Evolutionary conservation across 2,888 invertebrate species (phyloP).

Genomic region (Galerucella calmariensis): DNA sequence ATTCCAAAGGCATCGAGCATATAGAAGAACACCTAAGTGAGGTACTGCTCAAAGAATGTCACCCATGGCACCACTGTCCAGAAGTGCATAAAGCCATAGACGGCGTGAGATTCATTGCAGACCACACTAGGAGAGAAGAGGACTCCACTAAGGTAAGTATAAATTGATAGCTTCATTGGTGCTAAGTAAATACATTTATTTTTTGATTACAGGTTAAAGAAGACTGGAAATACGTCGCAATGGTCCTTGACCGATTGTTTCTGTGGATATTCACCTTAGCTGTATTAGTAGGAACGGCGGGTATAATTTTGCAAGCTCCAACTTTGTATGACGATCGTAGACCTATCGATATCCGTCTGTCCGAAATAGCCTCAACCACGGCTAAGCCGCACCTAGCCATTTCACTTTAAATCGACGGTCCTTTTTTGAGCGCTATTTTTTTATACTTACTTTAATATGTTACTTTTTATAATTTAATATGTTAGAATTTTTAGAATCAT

Average conservation of each 20-base stretch:
- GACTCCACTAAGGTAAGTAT: conserved; percentile 84
- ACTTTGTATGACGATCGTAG: conserved; percentile 92
- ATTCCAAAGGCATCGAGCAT: conserved; percentile 47
- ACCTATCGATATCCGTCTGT: conserved; percentile 87
- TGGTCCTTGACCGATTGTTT: conserved; percentile 96
- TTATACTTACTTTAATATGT: background rate
- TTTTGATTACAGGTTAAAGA: conserved; percentile 80
- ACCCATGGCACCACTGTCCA: conserved; percentile 90
- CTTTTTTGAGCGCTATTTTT: background rate
- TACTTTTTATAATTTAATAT: background rate
- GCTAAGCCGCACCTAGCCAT: conserved; percentile 80
- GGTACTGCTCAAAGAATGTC: conserved; percentile 67
- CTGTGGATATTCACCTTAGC: conserved; percentile 97
- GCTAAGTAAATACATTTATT: background rate
- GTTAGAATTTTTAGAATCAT: background rate
- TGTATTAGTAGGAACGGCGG: conserved; percentile 92
- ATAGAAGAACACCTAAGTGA: conserved; percentile 55
- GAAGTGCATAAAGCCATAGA: conserved; percentile 94
- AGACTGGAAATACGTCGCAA: conserved; percentile 99
- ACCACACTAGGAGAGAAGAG: conserved; percentile 91
- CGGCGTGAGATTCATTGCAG: conserved; percentile 91
- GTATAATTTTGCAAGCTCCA: conserved; percentile 94
- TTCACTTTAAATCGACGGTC: conserved; percentile 44
- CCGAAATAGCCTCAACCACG: conserved; percentile 90
- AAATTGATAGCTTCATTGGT: conserved; percentile 50